Base-by-base conservation (phyloP, 2,113 vertebrate genomes). In the Aptenodytes patagonicus region DNA sequence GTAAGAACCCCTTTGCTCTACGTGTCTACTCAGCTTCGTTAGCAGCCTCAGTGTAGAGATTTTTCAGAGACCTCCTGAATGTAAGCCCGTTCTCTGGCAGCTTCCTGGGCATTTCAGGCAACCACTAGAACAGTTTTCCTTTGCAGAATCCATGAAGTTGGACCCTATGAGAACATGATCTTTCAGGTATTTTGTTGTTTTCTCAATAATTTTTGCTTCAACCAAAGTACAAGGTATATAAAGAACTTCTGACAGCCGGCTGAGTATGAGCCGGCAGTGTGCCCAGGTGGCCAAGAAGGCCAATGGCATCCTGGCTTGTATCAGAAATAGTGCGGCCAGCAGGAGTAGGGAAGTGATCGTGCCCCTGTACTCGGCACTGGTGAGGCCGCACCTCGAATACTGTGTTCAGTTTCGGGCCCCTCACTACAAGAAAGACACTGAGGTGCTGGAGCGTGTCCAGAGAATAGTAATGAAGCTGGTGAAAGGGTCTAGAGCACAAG, bases 11-110 rank as follows among this genome's bases (percentile, higher is more conserved):
- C 52, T 71, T 51, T 61, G 22, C 40, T 85, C 70, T 73, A 18
- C 7, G 1, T 5, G 18, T n/a, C 32, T 68, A 36, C 31, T 40
- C 15, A 46, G 77, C 31, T 66, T 87, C 5, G 1, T 79, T 47
- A 76, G 44, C 5, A 0, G 40, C 13, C 49, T 57, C 14, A 2
- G 28, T 2, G 1, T 5, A 10, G 7, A 79, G 65, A 54, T 36
- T 87, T 89, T 78, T 68, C 32, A 55, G 60, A 83, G 42, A 25
- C 14, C 19, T 77, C 52, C 18, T 36, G n/a, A 44, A 87, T 18
- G 1, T 24, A 68, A 84, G 5, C 2, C 14, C 14, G 1, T 47
- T 81, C 65, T 79, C 58, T 42, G n/a, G 58, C 15, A 36, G 78
- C 60, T 29, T 65, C 42, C 47, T 34, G 18, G 31, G 44, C n/a